Evolutionary conservation across 64 coral and sea anemone species (phyloP).

Genomic region (Dendrophyllia cribrosa): DNA sequence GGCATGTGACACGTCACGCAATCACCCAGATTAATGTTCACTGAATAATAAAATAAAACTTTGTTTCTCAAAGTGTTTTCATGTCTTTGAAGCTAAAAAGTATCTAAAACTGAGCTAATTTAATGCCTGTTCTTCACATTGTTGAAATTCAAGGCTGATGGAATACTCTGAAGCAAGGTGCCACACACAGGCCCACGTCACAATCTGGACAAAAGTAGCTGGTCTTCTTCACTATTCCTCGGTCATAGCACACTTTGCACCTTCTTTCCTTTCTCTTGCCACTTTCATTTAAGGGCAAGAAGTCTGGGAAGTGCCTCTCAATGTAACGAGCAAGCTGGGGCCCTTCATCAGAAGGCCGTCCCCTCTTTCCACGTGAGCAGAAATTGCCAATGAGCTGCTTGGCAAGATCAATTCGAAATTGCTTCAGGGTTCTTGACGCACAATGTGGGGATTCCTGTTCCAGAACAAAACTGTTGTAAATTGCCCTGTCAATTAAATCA

Average conservation of each 20-base stretch:
- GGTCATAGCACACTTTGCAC: not conserved
- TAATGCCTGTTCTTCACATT: too few relatives aligned
- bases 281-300: too few relatives aligned
- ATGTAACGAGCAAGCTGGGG: not conserved
- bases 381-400: constrained; percentile 59
- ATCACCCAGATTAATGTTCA: too few relatives aligned
- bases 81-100: too few relatives aligned
- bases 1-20: too few relatives aligned
- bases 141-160: constrained; percentile 14
- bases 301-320: not conserved
- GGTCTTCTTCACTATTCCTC: not conserved
- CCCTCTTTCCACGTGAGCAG: not conserved
- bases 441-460: constrained; percentile 29
- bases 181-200: constrained; percentile 22
- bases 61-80: too few relatives aligned
- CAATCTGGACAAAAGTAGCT: constrained; percentile 41
- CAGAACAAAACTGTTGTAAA: constrained; percentile 60
- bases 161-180: not conserved
- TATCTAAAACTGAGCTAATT: too few relatives aligned
- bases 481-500: constrained; percentile 59
- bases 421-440: not conserved
- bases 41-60: too few relatives aligned
- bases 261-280: not conserved
- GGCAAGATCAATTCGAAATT: constrained; percentile 38
- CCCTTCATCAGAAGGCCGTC: not conserved